Evolutionary conservation across 2,888 invertebrate genomes (phyloP), one percentile per base, ranked within the genome.

Genomic region (Augiades crinisus): DNA sequence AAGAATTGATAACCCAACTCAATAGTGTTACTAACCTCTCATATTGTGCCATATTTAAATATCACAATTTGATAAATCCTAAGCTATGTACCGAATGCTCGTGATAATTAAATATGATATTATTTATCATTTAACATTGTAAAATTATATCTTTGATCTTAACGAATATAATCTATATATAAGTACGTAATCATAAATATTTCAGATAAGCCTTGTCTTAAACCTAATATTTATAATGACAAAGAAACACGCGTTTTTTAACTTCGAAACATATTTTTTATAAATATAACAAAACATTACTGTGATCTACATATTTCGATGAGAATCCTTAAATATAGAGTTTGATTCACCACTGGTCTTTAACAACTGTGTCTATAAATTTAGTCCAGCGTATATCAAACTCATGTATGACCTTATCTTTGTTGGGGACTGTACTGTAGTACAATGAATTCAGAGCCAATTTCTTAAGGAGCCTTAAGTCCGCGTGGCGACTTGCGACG

Each of bases 391-490:
- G 76, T 27, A 75, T 75, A 63, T 88, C 78, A 51, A 86, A 89
- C 38, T 84, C 83, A 50, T 75, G 63, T 0, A 81, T 65, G 13
- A 84, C 60, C 51, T 73, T 78, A 51, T 83, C 75, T 61, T 79
- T 83, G 56, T 83, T 65, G 0, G 73, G 68, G 75, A 94, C 78
- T 0, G 92, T 90, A 64, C 95, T 95, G 65, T 93, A 94, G 17
- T 85, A 78, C 10, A 96, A 81, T 0, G 96, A 96, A 72, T 96
- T 95, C 5, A 93, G 67, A 0, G 95, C 95, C 31, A 96, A 74
- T 62, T 94, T 92, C 69, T 96, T 96, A 14, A 96, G 77, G 7
- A 94, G 79, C 50, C 91, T 91, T 44, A 96, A 72, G 65, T 95
- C 96, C 0, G 94, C 91, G 50, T 91, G 91, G 13, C 90, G 83